Evolutionary conservation across 2,113 vertebrate genomes (phyloP).

Genomic region (Gymnarchus niloticus): DNA sequence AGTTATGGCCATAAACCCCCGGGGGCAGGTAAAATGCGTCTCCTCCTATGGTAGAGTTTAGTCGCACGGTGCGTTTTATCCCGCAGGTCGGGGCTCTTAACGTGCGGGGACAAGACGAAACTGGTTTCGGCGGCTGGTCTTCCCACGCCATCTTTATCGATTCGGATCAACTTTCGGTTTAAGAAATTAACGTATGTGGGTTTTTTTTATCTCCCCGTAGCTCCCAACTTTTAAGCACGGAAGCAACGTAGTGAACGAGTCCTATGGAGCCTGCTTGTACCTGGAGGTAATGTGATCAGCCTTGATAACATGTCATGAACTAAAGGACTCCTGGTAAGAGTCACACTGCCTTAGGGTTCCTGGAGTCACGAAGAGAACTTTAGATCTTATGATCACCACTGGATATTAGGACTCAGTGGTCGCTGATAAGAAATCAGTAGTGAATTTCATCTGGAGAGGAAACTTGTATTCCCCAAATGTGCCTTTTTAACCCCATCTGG

Average conservation of each 20-base stretch:
- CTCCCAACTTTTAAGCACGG: slow-evolving; percentile 60
- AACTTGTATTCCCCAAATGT: too few species aligned
- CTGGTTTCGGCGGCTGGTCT: too few species aligned
- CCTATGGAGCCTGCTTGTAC: slow-evolving; percentile 56
- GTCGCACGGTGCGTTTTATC: background rate
- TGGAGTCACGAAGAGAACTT: background rate
- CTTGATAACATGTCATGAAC: background rate
- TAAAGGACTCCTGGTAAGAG: background rate
- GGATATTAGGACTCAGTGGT: background rate
- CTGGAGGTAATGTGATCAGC: slow-evolving; percentile 57
- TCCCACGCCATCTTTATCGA: background rate
- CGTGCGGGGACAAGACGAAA: too few species aligned
- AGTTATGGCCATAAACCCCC: slow-evolving; percentile 57
- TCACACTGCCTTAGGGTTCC: background rate
- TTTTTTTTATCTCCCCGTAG: slow-evolving; percentile 34
- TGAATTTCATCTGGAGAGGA: background rate
- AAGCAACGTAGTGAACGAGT: slow-evolving; percentile 56
- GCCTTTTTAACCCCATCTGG: too few species aligned
- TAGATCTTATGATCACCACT: background rate
- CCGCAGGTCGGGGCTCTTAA: too few species aligned
- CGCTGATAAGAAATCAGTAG: background rate
- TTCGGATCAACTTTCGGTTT: background rate
- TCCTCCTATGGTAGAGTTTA: background rate
- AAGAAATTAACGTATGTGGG: background rate
- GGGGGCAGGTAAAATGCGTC: slow-evolving; percentile 51